Evolutionary conservation across 1,140 invertebrate genomes (phyloP), one percentile per base, ranked within the genome.

Genomic region (Musca vetustissima): DNA sequence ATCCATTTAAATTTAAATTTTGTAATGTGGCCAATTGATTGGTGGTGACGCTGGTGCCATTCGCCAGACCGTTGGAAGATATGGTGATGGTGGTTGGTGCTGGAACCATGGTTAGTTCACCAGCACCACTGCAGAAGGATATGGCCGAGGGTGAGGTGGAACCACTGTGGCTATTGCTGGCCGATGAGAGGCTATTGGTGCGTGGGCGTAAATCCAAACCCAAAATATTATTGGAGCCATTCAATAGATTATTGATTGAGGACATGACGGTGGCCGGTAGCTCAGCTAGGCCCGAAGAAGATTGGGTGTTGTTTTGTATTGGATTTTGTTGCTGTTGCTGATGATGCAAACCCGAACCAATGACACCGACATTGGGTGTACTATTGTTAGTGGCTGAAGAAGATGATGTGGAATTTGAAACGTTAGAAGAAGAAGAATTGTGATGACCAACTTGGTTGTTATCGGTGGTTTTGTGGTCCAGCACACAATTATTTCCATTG

Each of bases 111-210:
- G 88, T 91, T 81, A 83, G 92, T 83, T 85, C 90, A 84, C 85
- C 90, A 85, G 85, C 90, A 84, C 85, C 90, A 85, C 87, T 90
- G 68, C 85, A 89, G 73, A 85, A 89, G 11, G 87, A 87, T 25
- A 61, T 61, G 69, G 85, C 88, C 73, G 88, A 90, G 50, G 87
- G 89, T 55, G 87, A 92, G 65, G 88, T 91, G 71, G 85, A 90
- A 4, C 87, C 89, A 64, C 88, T 91, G 50, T 89, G 89, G 15
- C 67, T 71, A 21, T 65, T 50, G 9, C 76, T 76, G 89, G 85
- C 64, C 11, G 79, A 81, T 17, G 77, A 78, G 11, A 81, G 68
- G 21, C 78, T 80, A 19, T 75, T 75, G 4, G 77, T 75, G 17
- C 89, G 84, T 17, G 85, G 85, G 0, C 88, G 79, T 24, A 81